Conservation (phyloP, 2,888 invertebrate genomes). For the Metallyticus violacea region DNA sequence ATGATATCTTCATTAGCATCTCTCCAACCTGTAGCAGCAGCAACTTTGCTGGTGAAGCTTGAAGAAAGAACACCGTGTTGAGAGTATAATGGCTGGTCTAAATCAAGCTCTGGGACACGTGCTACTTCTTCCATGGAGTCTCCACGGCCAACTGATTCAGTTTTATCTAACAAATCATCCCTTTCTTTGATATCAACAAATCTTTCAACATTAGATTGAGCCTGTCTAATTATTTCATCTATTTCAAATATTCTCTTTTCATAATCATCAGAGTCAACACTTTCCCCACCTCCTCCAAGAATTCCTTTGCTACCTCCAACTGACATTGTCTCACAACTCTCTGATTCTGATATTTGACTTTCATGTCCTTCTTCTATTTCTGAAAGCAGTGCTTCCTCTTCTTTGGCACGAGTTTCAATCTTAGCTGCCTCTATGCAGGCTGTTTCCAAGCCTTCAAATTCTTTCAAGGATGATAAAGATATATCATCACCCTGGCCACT, state of each 20-base stretch:
- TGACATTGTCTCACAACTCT: conserved; percentile 60
- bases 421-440: conserved; percentile 81
- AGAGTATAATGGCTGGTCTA: conserved; percentile 45
- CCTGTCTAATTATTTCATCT: conserved; percentile 65
- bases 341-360: conserved; percentile 54
- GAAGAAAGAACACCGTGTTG: conserved; percentile 11
- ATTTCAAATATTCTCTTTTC: conserved; percentile 66
- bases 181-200: conserved; percentile 50
- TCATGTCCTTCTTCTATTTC: conserved; percentile 58
- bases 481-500: conserved; percentile 81
- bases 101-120: conserved; percentile 53
- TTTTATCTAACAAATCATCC: conserved; percentile 42
- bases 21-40: conserved; percentile 31
- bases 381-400: conserved; percentile 74
- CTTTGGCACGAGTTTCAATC: conserved; percentile 78
- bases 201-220: conserved; percentile 63
- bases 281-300: conserved; percentile 56
- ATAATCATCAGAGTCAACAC: conserved; percentile 58
- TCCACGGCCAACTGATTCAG: conserved; percentile 52
- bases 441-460: conserved; percentile 88
- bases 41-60: conserved; percentile 9
- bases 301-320: conserved; percentile 41
- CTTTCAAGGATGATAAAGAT: conserved; percentile 82
- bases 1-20: conserved; percentile 48
- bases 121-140: conserved; percentile 54